Conservation (phyloP, 2,888 invertebrate species). For the Limnephilus rhombicus region DNA sequence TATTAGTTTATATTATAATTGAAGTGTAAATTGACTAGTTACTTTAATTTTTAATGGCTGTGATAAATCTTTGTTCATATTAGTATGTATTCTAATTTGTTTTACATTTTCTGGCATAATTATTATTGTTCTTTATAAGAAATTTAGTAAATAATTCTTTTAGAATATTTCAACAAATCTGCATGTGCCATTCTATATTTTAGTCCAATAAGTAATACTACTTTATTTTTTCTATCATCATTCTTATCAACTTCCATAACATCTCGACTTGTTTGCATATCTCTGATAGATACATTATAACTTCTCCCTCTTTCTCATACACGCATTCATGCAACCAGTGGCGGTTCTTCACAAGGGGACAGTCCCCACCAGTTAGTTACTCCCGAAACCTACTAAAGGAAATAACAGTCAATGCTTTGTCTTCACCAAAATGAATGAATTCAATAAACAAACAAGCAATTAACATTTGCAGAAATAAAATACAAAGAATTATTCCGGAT, state of each 20-base stretch:
- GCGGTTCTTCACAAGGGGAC: too few species aligned
- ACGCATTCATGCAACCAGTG: too few species aligned
- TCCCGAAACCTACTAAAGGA: too few species aligned
- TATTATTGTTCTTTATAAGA: not conserved
- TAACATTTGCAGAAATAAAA: too few species aligned
- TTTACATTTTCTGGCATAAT: not conserved
- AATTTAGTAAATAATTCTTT: not conserved
- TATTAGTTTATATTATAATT: not conserved
- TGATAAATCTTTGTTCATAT: not conserved
- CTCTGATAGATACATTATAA: not conserved
- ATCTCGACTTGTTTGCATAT: too few species aligned
- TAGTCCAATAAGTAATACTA: not conserved
- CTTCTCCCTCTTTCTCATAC: not conserved
- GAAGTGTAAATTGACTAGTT: conserved; percentile 9
- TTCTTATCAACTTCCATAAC: not conserved
- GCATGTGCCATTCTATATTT: not conserved
- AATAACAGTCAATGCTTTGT: too few species aligned
- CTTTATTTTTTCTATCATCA: not conserved
- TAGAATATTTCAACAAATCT: not conserved
- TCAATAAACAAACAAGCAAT: too few species aligned
- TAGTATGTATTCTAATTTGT: not conserved
- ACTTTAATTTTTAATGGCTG: not conserved
- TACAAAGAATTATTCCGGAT: too few species aligned
- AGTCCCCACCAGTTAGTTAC: too few species aligned
- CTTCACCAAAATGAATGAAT: too few species aligned